Percentiles rank a stretch among this genome's conserved stretches.
phyloP scores from a whole-genome alignment of 2,888 invertebrate species.

The Euzophera pinguis region DNA sequence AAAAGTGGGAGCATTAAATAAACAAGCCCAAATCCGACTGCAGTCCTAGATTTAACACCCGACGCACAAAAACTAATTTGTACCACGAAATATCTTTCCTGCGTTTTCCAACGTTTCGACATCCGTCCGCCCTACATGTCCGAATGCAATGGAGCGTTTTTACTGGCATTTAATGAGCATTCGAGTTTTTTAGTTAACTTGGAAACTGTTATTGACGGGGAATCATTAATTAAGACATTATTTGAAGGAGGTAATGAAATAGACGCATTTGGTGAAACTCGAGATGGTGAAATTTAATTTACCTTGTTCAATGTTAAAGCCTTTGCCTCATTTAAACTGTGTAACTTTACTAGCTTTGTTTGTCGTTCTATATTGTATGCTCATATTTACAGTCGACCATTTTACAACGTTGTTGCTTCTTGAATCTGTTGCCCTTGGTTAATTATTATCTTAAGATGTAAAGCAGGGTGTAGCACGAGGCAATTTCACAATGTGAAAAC shows the following conservation, averaged over 20 bases:
- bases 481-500: slow-evolving; percentile 2
- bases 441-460: background rate
- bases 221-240: background rate
- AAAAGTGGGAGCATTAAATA: too few species aligned
- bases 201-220: background rate
- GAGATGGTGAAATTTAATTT: too few species aligned
- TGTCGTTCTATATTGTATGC: too few species aligned
- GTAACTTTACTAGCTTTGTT: too few species aligned
- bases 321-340: too few species aligned
- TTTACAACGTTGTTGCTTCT: too few species aligned
- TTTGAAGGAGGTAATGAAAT: too few species aligned
- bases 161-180: background rate
- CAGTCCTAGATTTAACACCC: background rate
- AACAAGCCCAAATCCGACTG: background rate
- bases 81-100: slow-evolving; percentile 7
- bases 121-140: slow-evolving; percentile 13
- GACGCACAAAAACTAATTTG: background rate
- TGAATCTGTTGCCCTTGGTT: too few species aligned
- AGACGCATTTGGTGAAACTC: too few species aligned
- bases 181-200: background rate
- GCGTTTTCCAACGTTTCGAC: slow-evolving; percentile 19
- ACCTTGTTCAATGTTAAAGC: too few species aligned
- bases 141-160: slow-evolving; percentile 1
- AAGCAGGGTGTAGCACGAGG: background rate
- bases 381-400: too few species aligned